Evolutionary conservation across 2,113 vertebrate species (phyloP), one percentile per base, ranked within the genome.

Genomic region (Ictalurus furcatus): DNA sequence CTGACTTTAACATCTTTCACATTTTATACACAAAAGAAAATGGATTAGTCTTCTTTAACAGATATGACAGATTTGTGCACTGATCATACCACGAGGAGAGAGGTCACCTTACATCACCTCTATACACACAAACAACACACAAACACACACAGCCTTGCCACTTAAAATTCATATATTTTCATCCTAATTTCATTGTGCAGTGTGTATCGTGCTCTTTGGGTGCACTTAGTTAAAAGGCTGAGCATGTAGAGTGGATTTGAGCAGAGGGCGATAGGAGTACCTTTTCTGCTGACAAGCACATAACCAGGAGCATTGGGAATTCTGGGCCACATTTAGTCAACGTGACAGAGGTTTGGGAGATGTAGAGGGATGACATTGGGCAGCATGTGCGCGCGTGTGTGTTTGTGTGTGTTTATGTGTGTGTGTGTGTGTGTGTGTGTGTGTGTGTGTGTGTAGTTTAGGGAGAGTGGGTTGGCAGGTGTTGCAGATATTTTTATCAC

Each of bases 261-360:
- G 76, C 81, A 84, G 85, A 85, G 86, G 90, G 90, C 83, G 56
- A 58, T 67, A 30, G 78, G 52, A 56, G 87, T 81, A 67, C 63
- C 40, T 82, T 87, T 91, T 91, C 86, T 91, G 90, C 88, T 89
- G 90, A 91, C 88, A 80, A 91, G 84, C 54, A 91, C 88, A 87
- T 73, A 87, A 14, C 58, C 25, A 25, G 69, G 13, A 44, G 21
- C 86, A 85, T 85, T 85, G 81, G 85, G 86, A 67, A 89, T 91
- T 91, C 90, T 89, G 52, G 85, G 71, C 88, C 84, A 91, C 90
- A 28, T 82, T 81, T 87, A 61, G 61, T 30, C 19, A 71, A 73
- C 21, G 81, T 84, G 81, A 73, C 30, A 73, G 74, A 65, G 80
- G 80, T 87, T 89, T 88, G 61, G 76, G 74, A 73, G 59, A 58